phyloP scores from a whole-genome alignment of 2,888 invertebrate genomes.

The Alitta virens region DNA sequence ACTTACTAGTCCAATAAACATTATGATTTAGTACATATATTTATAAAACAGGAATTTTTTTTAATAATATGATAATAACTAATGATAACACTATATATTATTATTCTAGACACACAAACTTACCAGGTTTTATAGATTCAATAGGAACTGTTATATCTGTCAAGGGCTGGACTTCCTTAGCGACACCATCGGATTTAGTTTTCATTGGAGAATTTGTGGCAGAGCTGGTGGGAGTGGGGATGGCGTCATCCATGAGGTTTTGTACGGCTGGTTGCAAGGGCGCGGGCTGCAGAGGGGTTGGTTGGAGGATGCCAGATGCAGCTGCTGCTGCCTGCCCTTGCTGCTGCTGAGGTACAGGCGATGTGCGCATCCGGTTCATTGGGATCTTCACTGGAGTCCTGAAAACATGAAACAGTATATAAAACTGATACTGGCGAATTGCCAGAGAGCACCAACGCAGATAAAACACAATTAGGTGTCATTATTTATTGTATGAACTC shows the following conservation, averaged over 20 bases:
- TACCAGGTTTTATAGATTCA: constrained; percentile 74
- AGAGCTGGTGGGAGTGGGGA: constrained; percentile 42
- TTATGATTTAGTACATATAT: too few species aligned
- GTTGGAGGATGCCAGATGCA: neutral
- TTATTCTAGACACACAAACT: neutral
- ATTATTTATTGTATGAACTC: too few species aligned
- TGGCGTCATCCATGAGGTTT: constrained; percentile 41
- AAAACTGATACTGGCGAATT: too few species aligned
- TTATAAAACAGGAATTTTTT: neutral
- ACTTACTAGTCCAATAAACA: too few species aligned
- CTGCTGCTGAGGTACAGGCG: constrained; percentile 5
- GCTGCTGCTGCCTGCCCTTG: neutral
- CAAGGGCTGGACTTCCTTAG: constrained; percentile 23
- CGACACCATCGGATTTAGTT: neutral
- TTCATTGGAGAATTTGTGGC: constrained; percentile 12
- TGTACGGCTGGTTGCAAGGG: constrained; percentile 31
- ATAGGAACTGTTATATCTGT: constrained; percentile 68
- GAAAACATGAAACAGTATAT: too few species aligned
- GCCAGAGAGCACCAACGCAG: too few species aligned
- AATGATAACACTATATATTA: neutral
- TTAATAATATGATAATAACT: neutral
- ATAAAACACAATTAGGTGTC: too few species aligned
- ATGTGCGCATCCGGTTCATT: constrained; percentile 40
- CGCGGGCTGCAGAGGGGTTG: neutral
- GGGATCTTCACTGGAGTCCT: constrained; percentile 30